Evolutionary conservation across 2,888 invertebrate species (phyloP).

Genomic region (Timandra comae): DNA sequence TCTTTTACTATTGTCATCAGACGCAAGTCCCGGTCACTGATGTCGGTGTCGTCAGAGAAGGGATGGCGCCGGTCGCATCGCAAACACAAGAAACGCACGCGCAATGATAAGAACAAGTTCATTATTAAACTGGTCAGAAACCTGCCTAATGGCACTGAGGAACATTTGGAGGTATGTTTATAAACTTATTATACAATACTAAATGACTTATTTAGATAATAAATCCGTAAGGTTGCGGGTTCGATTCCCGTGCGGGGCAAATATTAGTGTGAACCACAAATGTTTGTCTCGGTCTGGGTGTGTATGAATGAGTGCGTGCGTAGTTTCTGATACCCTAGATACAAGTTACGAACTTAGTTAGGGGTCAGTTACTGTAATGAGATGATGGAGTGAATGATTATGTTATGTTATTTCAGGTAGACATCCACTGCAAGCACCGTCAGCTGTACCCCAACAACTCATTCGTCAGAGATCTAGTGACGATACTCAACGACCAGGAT

Average conservation of each 20-base stretch:
- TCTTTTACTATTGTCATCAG: no score
- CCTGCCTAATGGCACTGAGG: slow-evolving; percentile 32
- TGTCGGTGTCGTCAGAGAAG: slow-evolving; percentile 32
- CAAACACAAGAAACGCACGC: slow-evolving; percentile 21
- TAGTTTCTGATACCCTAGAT: no score
- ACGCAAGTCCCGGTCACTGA: slow-evolving; percentile 54
- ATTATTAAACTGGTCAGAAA: slow-evolving; percentile 45
- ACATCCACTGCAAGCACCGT: slow-evolving; percentile 49
- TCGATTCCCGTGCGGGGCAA: no score
- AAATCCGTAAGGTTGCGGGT: no score
- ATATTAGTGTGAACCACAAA: no score
- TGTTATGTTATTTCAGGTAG: slow-evolving; percentile 17
- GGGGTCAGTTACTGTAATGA: no score
- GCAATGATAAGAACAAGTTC: slow-evolving; percentile 53
- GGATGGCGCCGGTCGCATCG: slow-evolving; percentile 22
- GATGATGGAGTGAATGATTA: no score
- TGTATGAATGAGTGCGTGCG: no score
- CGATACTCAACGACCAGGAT: slow-evolving; percentile 52
- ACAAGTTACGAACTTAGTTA: no score
- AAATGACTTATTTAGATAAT: neutral
- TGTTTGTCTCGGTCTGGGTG: no score
- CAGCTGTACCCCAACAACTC: slow-evolving; percentile 52
- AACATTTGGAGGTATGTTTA: slow-evolving; percentile 44
- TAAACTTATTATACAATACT: no score
- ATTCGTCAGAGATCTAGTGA: slow-evolving; percentile 59